Conservation (phyloP, 1,140 invertebrate genomes). For the Stegodyphus mimosarum region DNA sequence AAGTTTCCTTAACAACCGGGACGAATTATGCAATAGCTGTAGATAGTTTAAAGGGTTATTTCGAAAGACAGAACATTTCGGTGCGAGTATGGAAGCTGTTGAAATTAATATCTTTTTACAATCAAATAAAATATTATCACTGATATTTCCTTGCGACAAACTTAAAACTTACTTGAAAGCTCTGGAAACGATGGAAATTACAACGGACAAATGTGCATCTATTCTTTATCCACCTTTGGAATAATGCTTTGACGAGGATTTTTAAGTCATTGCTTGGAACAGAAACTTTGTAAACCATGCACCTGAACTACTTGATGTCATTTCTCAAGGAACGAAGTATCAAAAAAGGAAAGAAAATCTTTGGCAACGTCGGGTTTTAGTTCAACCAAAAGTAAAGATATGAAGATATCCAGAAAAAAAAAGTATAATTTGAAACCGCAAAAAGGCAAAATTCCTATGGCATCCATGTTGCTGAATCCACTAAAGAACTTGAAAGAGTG, state of each 20-base stretch:
- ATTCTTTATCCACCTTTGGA: neutral
- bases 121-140: neutral
- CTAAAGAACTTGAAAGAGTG: neutral
- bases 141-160: neutral
- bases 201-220: no score
- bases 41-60: constrained; percentile 39
- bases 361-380: constrained; percentile 14
- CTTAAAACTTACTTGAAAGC: constrained; percentile 11
- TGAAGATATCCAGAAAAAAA: neutral
- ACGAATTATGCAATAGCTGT: constrained; percentile 62
- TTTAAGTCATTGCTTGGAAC: neutral
- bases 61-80: constrained; percentile 44
- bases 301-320: neutral
- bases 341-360: neutral
- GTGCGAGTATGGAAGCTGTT: neutral
- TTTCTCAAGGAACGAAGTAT: constrained; percentile 1
- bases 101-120: neutral
- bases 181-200: constrained; percentile 9
- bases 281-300: neutral
- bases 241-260: constrained; percentile 10
- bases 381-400: neutral
- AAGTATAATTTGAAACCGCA: neutral
- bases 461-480: neutral
- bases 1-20: constrained; percentile 50
- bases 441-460: neutral